Evolutionary conservation across 2,113 vertebrate genomes (phyloP), one percentile per base, ranked within the genome.

Genomic region (Helogale parvula): DNA sequence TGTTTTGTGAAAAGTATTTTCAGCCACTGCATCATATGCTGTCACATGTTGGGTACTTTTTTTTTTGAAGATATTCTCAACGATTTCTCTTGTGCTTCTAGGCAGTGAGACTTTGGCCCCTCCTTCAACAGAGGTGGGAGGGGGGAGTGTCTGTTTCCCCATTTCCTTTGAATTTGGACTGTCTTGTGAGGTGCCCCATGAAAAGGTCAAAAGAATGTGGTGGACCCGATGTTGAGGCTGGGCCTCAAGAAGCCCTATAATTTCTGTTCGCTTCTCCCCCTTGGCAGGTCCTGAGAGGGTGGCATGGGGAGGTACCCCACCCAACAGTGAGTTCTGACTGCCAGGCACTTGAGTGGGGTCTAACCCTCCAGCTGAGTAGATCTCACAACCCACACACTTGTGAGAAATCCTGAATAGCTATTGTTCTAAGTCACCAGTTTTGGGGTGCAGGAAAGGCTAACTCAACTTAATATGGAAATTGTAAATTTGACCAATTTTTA

Each of bases 261-360:
- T 12, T 35, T 74, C 45, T 38, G 23, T 25, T 25, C 15, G 11
- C 12, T 35, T 15, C 17, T 50, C 10, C 27, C 25, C 13, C 23
- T 19, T 16, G 57, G 15, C 3, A 11, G 23, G 60, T 23, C 27
- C 77, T 57, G 16, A 60, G 60, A 77, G 21, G 21, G 14, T 50
- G 3, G 0, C 33, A 41, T 10, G 12, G 7, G 0, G 11, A 86
- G 60, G 50, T 3, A 0, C 5, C 66, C 65, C 66, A 33, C 7
- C 25, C 41, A 38, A 3, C 7, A 54, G 25, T 9, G 45, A n/a
- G n/a, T 14, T 4, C 38, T 41, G 25, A 33, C 17, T 69, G 1
- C 14, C 17, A 35, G 35, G 54, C 35, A 21, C 1, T 0, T 29
- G 52, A 5, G 6, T 19, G 54, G 17, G 25, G 23, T 52, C 29